A percentile compares a stretch with the other conserved stretches of the same genome.
phyloP scores from a whole-genome alignment of 2,113 vertebrate genomes.

The Solea senegalensis region DNA sequence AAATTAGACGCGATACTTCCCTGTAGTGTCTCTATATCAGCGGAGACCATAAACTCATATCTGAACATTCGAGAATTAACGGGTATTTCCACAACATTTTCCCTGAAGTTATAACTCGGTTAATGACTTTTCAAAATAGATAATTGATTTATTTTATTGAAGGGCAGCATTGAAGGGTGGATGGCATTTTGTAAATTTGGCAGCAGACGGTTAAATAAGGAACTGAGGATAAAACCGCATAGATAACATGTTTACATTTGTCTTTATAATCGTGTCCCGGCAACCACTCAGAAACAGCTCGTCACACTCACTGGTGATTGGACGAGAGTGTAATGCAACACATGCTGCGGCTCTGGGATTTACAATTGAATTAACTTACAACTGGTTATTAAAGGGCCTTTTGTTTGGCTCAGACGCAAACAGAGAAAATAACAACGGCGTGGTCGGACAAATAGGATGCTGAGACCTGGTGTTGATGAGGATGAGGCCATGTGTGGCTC shows the following conservation, averaged over 20 bases:
- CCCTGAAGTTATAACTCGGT: neutral
- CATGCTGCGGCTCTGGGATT: conserved; percentile 18
- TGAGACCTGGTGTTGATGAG: neutral
- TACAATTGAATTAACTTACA: conserved; percentile 46
- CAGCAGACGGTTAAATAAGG: conserved; percentile 18
- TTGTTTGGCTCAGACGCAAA: conserved; percentile 22
- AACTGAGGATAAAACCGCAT: neutral
- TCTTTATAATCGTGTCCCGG: conserved; percentile 48
- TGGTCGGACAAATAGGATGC: conserved; percentile 1
- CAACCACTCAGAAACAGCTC: conserved; percentile 36
- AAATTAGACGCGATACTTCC: conserved; percentile 28
- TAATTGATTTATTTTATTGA: conserved; percentile 7
- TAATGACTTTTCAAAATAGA: conserved; percentile 1
- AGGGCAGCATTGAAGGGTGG: neutral
- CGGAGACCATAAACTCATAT: conserved; percentile 17
- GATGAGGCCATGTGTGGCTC: neutral
- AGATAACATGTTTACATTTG: conserved; percentile 26
- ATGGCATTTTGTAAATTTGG: neutral
- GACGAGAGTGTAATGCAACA: conserved; percentile 21
- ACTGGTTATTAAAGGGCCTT: conserved; percentile 31
- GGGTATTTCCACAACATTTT: conserved; percentile 7
- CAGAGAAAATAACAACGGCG: neutral
- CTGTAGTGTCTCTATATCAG: neutral
- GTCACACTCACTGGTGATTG: conserved; percentile 6
- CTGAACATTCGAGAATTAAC: neutral